A percentile compares a stretch with the other conserved stretches of the same genome.
phyloP scores from a whole-genome alignment of 2,888 invertebrate species.

The Volucella zonaria region DNA sequence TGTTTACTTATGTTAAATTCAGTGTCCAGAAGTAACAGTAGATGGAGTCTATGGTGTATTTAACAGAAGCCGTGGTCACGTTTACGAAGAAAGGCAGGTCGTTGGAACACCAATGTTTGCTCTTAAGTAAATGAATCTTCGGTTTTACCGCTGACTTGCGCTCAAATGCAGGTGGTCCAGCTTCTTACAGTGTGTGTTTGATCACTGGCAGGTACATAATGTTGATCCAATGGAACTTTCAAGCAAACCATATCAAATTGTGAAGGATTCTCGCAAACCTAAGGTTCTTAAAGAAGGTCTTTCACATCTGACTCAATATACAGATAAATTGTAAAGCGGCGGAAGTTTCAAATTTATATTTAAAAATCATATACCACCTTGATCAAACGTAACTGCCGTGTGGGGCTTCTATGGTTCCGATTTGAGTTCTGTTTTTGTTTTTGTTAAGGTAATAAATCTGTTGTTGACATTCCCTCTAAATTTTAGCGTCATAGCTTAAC shows the following conservation, averaged over 20 bases:
- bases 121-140: conserved; percentile 99
- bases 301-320: conserved; percentile 96
- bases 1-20: conserved; percentile 99
- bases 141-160: conserved; percentile 99
- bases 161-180: conserved; percentile 98
- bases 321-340: conserved; percentile 97
- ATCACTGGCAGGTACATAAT: conserved; percentile 99
- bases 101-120: conserved; percentile 99
- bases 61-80: conserved; percentile 98
- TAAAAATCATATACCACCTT: no score
- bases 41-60: conserved; percentile 99
- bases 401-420: no score
- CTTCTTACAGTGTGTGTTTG: conserved; percentile 99
- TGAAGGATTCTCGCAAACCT: conserved; percentile 97
- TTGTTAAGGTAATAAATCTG: no score
- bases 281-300: conserved; percentile 99
- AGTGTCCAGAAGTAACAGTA: conserved; percentile 97
- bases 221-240: conserved; percentile 98
- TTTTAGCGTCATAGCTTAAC: no score
- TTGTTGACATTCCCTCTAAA: no score
- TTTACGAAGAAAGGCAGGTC: conserved; percentile 97
- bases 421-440: no score
- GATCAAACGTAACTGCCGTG: no score
- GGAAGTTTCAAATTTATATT: conserved; percentile 60
- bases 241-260: conserved; percentile 89